These are phyloP conservation scores for Cerastoderma edule DNA, from an alignment of 2,888 invertebrate species.

Conservation along the genomic window DNA sequence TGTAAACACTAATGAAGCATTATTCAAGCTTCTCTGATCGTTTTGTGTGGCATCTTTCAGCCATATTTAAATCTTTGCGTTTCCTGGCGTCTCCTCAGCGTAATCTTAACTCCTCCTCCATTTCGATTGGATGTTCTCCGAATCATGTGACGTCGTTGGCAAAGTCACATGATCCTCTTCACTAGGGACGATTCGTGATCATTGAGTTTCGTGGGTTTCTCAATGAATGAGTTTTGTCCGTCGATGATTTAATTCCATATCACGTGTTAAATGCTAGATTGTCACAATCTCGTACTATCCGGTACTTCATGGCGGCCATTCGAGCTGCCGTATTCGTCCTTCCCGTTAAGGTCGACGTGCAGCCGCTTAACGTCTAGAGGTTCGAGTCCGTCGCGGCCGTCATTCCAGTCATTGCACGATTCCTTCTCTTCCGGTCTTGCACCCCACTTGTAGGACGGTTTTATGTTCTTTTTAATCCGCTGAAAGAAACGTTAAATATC, in stretches of 20 bases:
- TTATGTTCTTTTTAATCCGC: conserved; percentile 39
- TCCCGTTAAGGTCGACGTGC: conserved; percentile 1
- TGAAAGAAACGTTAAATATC: conserved; percentile 27
- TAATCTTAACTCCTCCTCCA: too few relatives aligned
- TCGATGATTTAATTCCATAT: conserved; percentile 24
- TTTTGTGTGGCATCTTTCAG: too few relatives aligned
- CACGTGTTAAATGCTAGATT: conserved; percentile 22
- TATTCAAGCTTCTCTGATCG: too few relatives aligned
- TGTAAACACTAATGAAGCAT: too few relatives aligned
- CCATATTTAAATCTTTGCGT: too few relatives aligned
- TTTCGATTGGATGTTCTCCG: too few relatives aligned
- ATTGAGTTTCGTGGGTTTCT: too few relatives aligned
- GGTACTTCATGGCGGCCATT: conserved; percentile 23
- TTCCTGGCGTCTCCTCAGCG: too few relatives aligned
- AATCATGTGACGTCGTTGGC: too few relatives aligned
- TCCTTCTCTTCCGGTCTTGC: conserved; percentile 31
- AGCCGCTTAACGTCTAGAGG: conserved; percentile 10
- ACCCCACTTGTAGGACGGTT: conserved; percentile 46
- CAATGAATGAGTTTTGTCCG: too few relatives aligned
- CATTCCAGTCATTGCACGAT: conserved; percentile 6
- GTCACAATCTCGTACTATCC: conserved; percentile 20
- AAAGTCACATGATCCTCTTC: too few relatives aligned
- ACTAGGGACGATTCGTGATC: too few relatives aligned
- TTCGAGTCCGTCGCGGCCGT: conserved; percentile 6
- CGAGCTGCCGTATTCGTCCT: conserved; percentile 17